Conservation (phyloP, 2,888 invertebrate species). For the Euspilapteryx auroguttella region DNA sequence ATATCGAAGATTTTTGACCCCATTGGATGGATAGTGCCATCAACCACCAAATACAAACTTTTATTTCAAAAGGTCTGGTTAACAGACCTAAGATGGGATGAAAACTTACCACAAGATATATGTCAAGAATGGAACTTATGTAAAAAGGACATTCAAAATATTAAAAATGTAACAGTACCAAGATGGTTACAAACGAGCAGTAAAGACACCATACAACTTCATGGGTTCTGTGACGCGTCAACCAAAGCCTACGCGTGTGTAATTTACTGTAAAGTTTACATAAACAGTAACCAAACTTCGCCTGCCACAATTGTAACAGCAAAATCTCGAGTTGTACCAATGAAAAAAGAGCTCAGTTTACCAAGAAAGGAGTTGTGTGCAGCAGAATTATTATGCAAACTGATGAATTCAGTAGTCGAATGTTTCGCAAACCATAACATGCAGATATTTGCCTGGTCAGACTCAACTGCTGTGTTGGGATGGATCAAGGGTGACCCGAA, state of each 20-base stretch:
- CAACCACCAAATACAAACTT: conserved; percentile 2
- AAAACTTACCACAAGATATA: neutral
- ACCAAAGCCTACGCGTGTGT: conserved; percentile 1
- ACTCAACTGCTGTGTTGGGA: conserved; percentile 9
- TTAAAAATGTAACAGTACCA: neutral
- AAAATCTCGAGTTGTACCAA: conserved; percentile 1
- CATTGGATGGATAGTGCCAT: conserved; percentile 2
- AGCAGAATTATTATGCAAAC: neutral
- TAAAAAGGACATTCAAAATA: conserved; percentile 1
- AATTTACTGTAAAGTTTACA: neutral
- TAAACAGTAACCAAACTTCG: neutral
- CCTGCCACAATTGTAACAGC: neutral
- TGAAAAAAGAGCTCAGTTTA: conserved; percentile 1
- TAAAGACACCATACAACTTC: neutral
- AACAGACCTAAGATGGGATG: conserved; percentile 3
- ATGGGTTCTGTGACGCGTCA: conserved; percentile 3
- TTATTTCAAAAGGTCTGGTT: conserved; percentile 4
- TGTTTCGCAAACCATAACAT: conserved; percentile 1
- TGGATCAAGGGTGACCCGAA: conserved; percentile 9
- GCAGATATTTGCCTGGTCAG: conserved; percentile 8
- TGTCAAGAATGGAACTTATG: conserved; percentile 1
- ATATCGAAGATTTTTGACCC: conserved; percentile 4
- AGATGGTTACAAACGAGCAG: conserved; percentile 1
- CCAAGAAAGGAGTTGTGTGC: conserved; percentile 2
- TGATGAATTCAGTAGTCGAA: conserved; percentile 1